Evolutionary conservation across 2,888 invertebrate genomes (phyloP).

Genomic region (Clusia tigrina): DNA sequence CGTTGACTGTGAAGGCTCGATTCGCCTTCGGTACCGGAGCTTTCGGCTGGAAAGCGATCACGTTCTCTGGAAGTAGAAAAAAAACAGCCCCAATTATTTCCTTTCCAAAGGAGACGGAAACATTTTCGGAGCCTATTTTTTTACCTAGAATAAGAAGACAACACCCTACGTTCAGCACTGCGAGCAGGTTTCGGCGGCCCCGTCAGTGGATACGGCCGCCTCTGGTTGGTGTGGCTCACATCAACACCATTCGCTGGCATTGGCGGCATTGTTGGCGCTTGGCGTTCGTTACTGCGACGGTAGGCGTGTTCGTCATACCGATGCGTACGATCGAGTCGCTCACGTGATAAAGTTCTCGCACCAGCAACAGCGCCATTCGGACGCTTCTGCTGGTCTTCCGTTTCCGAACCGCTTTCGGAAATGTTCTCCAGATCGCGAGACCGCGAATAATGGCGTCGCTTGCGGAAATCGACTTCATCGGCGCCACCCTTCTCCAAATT

Average conservation of each 20-base stretch:
- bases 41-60: slow-evolving; percentile 63
- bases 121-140: too few relatives aligned
- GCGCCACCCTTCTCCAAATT: slow-evolving; percentile 55
- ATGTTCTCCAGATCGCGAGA: slow-evolving; percentile 65
- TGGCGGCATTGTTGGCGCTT: slow-evolving; percentile 30
- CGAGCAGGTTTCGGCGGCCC: slow-evolving; percentile 65
- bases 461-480: slow-evolving; percentile 60
- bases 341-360: slow-evolving; percentile 48
- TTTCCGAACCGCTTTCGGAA: slow-evolving; percentile 64
- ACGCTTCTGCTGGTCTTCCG: slow-evolving; percentile 57
- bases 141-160: slow-evolving; percentile 46
- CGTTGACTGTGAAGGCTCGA: slow-evolving; percentile 83
- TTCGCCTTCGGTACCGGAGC: slow-evolving; percentile 75
- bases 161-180: slow-evolving; percentile 50
- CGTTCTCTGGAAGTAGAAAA: slow-evolving; percentile 49
- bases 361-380: slow-evolving; percentile 35
- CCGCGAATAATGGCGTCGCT: slow-evolving; percentile 62
- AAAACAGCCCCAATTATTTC: not conserved
- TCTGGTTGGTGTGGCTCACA: slow-evolving; percentile 19
- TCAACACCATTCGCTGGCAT: slow-evolving; percentile 26
- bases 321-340: slow-evolving; percentile 46
- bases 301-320: slow-evolving; percentile 51
- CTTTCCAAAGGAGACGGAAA: not conserved
- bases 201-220: slow-evolving; percentile 34
- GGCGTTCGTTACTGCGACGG: slow-evolving; percentile 46